Percentiles rank a stretch among this genome's conserved stretches.
Conservation (phyloP, 1,140 invertebrate species). For the Belonocnema kinseyi region DNA sequence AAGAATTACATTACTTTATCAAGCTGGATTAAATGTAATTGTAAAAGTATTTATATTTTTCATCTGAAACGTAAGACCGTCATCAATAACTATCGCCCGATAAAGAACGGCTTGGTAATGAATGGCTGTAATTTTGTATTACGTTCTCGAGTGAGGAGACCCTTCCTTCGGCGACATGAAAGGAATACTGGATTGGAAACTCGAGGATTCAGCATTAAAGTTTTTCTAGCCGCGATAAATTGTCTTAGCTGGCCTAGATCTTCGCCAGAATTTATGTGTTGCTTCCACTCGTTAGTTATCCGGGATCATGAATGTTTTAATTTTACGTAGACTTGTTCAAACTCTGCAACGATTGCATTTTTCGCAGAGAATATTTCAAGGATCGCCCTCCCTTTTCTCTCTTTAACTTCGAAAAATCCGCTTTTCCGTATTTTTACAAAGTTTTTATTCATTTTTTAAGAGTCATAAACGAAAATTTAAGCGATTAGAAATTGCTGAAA, state of each 20-base stretch:
- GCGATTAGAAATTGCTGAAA: too few relatives aligned
- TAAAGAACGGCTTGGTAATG: not conserved
- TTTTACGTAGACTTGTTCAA: slow-evolving; percentile 28
- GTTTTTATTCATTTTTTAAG: too few relatives aligned
- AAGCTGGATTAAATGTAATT: not conserved
- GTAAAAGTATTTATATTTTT: not conserved
- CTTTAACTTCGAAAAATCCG: too few relatives aligned
- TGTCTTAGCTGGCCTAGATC: slow-evolving; percentile 23
- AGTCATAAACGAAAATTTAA: too few relatives aligned
- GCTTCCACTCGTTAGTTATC: slow-evolving; percentile 10
- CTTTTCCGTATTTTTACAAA: too few relatives aligned
- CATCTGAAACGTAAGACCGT: slow-evolving; percentile 1
- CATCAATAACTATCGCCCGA: slow-evolving; percentile 6
- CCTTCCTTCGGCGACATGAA: slow-evolving; percentile 3
- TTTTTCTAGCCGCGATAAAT: slow-evolving; percentile 23
- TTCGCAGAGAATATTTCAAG: not conserved
- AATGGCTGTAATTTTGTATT: slow-evolving; percentile 16
- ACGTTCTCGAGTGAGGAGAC: not conserved
- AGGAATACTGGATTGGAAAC: slow-evolving; percentile 25
- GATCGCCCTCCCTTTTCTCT: too few relatives aligned
- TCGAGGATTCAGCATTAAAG: slow-evolving; percentile 24
- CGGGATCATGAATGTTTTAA: slow-evolving; percentile 27
- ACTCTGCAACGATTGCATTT: not conserved
- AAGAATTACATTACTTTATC: not conserved
- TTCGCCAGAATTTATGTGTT: slow-evolving; percentile 17